Percentiles rank a stretch among this genome's conserved stretches.
Conservation (phyloP, 2,888 invertebrate species). For the Melipona beecheii region DNA sequence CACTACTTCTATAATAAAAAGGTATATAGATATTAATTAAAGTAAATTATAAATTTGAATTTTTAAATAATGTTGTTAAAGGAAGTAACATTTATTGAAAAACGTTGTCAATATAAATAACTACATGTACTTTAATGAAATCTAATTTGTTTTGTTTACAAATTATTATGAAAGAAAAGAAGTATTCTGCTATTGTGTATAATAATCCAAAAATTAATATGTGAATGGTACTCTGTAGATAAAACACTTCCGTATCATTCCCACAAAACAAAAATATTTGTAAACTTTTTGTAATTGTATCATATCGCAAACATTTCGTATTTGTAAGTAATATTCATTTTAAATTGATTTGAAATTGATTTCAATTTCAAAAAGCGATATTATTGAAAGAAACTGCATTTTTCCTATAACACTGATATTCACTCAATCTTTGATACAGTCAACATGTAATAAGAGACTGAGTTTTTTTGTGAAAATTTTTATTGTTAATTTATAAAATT, state of each 20-base stretch:
- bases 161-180: conserved; percentile 3
- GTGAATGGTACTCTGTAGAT: conserved; percentile 25
- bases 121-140: conserved; percentile 47
- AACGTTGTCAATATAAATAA: conserved; percentile 33
- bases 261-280: conserved; percentile 20
- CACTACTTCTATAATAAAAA: conserved; percentile 18
- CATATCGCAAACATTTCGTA: neutral
- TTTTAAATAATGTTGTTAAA: conserved; percentile 37
- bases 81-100: conserved; percentile 33
- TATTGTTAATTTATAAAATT: conserved; percentile 23
- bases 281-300: conserved; percentile 19
- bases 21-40: conserved; percentile 14
- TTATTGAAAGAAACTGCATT: conserved; percentile 29
- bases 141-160: conserved; percentile 42
- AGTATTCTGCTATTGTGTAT: conserved; percentile 22
- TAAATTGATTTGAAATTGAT: neutral
- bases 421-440: conserved; percentile 11
- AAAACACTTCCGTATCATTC: conserved; percentile 38
- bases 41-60: conserved; percentile 24
- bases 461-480: conserved; percentile 10
- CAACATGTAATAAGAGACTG: conserved; percentile 23
- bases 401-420: conserved; percentile 12
- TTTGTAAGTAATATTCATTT: conserved; percentile 9
- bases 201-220: neutral
- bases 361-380: neutral